These are phyloP conservation scores for Agrypnia vestita DNA, from an alignment of 1,140 invertebrate genomes.

Conservation along the genomic window DNA sequence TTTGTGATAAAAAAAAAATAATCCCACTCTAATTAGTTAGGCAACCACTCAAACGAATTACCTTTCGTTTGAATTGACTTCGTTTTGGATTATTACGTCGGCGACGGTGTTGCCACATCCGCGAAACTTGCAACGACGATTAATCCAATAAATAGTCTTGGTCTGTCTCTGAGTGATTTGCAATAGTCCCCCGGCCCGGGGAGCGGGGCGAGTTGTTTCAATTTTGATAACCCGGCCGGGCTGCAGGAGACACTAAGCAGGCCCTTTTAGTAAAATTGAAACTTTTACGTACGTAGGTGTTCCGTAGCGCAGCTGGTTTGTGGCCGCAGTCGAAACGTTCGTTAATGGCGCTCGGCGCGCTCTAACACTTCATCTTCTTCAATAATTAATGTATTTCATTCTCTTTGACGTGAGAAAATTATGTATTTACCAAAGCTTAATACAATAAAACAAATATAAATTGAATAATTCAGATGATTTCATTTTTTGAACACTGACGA, in stretches of 20 bases:
- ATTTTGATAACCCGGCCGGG: slow-evolving; percentile 71
- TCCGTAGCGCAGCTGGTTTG: slow-evolving; percentile 52
- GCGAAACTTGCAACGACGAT: slow-evolving; percentile 26
- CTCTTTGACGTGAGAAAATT: too few relatives aligned
- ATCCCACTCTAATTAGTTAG: background rate
- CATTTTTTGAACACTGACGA: too few relatives aligned
- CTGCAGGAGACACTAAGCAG: slow-evolving; percentile 73
- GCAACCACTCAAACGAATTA: background rate
- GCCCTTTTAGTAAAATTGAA: slow-evolving; percentile 75
- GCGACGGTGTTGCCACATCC: background rate
- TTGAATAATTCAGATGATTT: too few relatives aligned
- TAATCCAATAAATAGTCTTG: slow-evolving; percentile 23
- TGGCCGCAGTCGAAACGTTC: slow-evolving; percentile 50
- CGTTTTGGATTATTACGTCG: slow-evolving; percentile 8
- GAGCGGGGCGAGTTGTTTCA: slow-evolving; percentile 38
- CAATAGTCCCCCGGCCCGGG: slow-evolving; percentile 1
- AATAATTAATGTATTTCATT: too few relatives aligned
- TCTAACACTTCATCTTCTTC: too few relatives aligned
- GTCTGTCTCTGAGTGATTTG: slow-evolving; percentile 37
- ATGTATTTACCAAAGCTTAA: too few relatives aligned
- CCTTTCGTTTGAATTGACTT: slow-evolving; percentile 2
- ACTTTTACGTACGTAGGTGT: slow-evolving; percentile 71
- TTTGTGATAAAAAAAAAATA: too few relatives aligned
- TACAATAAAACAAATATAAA: too few relatives aligned
- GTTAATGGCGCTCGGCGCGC: slow-evolving; percentile 49